A percentile compares a stretch with the other conserved stretches of the same genome.
Conservation (phyloP, 2,797 vertebrate genomes). For the Rhinichthys osculus region DNA sequence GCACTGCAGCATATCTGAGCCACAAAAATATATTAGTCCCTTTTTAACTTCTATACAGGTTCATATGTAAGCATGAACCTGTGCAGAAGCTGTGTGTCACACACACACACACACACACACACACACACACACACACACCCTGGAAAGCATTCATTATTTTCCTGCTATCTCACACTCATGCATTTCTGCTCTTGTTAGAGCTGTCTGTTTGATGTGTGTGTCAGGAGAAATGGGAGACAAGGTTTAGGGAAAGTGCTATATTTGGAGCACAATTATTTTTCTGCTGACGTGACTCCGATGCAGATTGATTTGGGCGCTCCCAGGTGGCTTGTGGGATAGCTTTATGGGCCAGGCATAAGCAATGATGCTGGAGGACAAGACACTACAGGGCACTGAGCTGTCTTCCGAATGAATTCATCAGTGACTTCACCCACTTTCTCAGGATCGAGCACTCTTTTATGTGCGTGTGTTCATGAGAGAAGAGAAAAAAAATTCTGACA, state of each 20-base stretch:
- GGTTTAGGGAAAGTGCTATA: conserved; percentile 63
- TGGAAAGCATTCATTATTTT: conserved; percentile 21
- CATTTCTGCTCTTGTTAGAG: conserved; percentile 51
- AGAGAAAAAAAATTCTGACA: not conserved
- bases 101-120: not conserved
- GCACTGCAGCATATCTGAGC: not conserved
- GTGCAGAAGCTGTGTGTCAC: not conserved
- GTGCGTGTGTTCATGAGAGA: not conserved
- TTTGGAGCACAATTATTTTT: conserved; percentile 74
- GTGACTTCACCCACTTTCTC: conserved; percentile 35
- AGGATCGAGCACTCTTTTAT: not conserved
- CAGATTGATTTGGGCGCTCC: conserved; percentile 51
- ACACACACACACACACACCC: not conserved
- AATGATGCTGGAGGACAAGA: conserved; percentile 42
- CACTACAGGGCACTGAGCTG: conserved; percentile 29
- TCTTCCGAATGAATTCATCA: conserved; percentile 28
- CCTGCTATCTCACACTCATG: conserved; percentile 22
- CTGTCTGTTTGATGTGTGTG: conserved; percentile 52
- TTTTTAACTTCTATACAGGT: not conserved
- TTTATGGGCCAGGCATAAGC: conserved; percentile 53
- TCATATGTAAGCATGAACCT: not conserved
- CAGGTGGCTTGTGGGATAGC: conserved; percentile 38
- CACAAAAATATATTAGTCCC: conserved; percentile 19
- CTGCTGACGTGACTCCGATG: conserved; percentile 67
- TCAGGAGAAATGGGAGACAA: conserved; percentile 42